These are phyloP conservation scores for Hirtodrosophila trivittata DNA, from an alignment of 2,888 invertebrate species.

Conservation along the genomic window DNA sequence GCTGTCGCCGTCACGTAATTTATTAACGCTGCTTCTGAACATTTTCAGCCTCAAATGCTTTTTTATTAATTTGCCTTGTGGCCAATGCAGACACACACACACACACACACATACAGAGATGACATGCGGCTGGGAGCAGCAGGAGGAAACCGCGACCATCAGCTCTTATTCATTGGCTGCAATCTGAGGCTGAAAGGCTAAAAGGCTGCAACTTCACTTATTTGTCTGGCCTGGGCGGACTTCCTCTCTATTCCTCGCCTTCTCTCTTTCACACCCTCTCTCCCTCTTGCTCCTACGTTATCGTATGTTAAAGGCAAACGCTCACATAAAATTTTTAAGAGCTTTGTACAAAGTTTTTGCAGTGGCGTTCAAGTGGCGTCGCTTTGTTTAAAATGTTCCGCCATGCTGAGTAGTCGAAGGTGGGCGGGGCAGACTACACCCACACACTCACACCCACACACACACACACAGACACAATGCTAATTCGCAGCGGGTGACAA, in stretches of 20 bases:
- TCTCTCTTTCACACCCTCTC: neutral
- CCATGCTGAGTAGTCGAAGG: conserved; percentile 49
- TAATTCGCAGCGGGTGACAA: conserved; percentile 80
- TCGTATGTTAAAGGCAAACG: conserved; percentile 72
- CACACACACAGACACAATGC: conserved; percentile 47
- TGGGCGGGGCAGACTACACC: conserved; percentile 61
- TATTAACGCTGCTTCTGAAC: conserved; percentile 62
- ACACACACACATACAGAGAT: conserved; percentile 15
- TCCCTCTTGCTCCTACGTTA: conserved; percentile 43
- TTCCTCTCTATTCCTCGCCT: conserved; percentile 11
- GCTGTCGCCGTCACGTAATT: conserved; percentile 74
- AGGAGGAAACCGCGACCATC: conserved; percentile 42
- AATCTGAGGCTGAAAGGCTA: conserved; percentile 63
- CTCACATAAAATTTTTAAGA: conserved; percentile 66
- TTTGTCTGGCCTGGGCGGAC: conserved; percentile 64
- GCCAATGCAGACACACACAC: conserved; percentile 40
- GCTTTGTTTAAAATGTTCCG: conserved; percentile 75
- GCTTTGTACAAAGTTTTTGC: conserved; percentile 68
- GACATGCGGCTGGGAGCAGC: neutral
- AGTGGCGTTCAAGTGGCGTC: conserved; percentile 63
- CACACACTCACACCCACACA: conserved; percentile 25
- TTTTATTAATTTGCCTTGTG: conserved; percentile 76
- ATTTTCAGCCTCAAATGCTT: conserved; percentile 77
- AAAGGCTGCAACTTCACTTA: conserved; percentile 68
- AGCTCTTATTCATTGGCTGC: conserved; percentile 61